Evolutionary conservation across 2,888 invertebrate species (phyloP).

Genomic region (Hypsopygia costalis): DNA sequence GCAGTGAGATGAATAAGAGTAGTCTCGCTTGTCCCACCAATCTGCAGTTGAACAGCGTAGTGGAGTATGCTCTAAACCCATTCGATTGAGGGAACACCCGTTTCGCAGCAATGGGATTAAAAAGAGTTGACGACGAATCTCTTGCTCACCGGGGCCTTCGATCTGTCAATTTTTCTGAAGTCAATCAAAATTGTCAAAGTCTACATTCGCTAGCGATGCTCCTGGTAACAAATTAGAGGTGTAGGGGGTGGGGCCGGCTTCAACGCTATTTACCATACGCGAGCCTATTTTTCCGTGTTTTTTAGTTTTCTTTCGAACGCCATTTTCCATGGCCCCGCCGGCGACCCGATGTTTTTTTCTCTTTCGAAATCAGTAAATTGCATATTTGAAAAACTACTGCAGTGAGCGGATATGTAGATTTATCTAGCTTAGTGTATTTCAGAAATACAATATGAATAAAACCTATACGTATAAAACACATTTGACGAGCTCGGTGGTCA

Average conservation of each 20-base stretch:
- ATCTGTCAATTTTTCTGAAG: too few species aligned
- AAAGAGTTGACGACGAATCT: too few species aligned
- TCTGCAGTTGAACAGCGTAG: too few species aligned
- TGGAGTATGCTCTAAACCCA: too few species aligned
- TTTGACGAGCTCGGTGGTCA: too few species aligned
- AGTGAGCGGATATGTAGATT: conserved; percentile 21
- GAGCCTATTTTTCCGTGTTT: conserved; percentile 57
- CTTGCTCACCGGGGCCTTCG: too few species aligned
- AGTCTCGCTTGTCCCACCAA: too few species aligned
- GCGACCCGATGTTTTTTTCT: conserved; percentile 48
- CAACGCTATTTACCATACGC: conserved; percentile 68
- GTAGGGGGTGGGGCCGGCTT: conserved; percentile 33
- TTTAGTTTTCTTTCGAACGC: conserved; percentile 61
- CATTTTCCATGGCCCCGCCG: conserved; percentile 63
- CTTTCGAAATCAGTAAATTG: conserved; percentile 78
- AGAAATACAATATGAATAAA: too few species aligned
- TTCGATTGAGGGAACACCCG: too few species aligned
- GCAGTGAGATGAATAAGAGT: too few species aligned
- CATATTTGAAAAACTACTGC: conserved; percentile 78
- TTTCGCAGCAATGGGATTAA: too few species aligned
- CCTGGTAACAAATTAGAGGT: conserved; percentile 45
- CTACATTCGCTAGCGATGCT: conserved; percentile 21
- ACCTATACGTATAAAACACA: too few species aligned
- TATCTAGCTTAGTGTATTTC: background rate
- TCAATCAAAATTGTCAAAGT: background rate